Evolutionary conservation across 2,888 invertebrate genomes (phyloP), one percentile per base, ranked within the genome.

Genomic region (Eupithecia pulchellata): DNA sequence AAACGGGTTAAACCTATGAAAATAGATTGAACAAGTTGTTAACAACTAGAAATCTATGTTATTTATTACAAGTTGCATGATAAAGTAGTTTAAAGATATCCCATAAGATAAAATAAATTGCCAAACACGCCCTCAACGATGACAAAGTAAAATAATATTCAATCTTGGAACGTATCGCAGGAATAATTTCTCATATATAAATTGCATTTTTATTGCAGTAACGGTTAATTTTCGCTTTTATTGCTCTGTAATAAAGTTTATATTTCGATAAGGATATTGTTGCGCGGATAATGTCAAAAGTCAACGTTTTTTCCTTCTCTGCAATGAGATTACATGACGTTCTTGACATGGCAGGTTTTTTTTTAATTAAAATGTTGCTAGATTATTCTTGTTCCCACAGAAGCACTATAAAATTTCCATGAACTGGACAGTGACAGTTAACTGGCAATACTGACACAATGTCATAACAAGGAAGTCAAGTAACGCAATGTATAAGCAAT

Each of bases 281-380:
- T 32, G 14, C 32, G 20, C 20, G n/a, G 29, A 64, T 47, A 64
- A 64, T 64, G 64, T 47, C 42, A 64, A 32, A 47, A 30, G 64
- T 30, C 47, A 30, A n/a, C 6, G 9, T 47, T 64, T 64, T 64
- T 64, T 30, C 47, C 57, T 17, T 11, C 36, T 6, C 32, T 20
- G 64, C 47, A 30, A 42, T 63, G 63, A 29, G 39, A 42, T 63
- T 63, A 42, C 39, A 63, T 42, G 42, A 64, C 64, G 52, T 47
- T 63, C 42, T 64, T 64, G 64, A 64, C 64, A 29, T 64, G 47
- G 14, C 30, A 36, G 14, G 39, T 25, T 27, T 9, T n/a, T 27
- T 86, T 81, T 61, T 14, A 25, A 60, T 60, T 11, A 58, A 29
- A 20, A 8, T 14, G 25, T 36, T 36, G 47, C 11, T 25, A 47